Base-by-base conservation (phyloP, 2,797 vertebrate species). In the Alectoris magna region DNA sequence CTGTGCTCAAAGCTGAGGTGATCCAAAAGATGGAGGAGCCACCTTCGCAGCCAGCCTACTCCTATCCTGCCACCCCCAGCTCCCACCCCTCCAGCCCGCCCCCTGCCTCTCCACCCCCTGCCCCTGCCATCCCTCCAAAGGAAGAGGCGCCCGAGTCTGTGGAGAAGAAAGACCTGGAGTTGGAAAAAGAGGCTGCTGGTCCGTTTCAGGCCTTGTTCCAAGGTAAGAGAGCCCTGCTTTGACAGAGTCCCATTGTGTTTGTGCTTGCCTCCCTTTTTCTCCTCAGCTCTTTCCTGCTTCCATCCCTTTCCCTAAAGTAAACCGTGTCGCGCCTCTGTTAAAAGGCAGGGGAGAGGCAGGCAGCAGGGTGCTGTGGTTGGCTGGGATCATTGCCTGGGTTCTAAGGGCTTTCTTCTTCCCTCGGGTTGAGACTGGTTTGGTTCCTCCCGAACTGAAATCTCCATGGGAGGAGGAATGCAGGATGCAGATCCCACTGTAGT, bases 1-100 rank as follows among this genome's bases (percentile, higher is more conserved):
- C 98, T 84, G 94, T 98, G 60, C 98, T 99, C 89, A 99, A 99
- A 98, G 98, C 98, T 44, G 99, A 99, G 94, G 98, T 98, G 49
- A 98, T 98, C 64, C 97, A 98, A 84, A 99, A 98, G 97, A 97
- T 98, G 69, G 98, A 97, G 92, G 98, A 98, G 12, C 96, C 97
- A 70, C 90, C 98, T 70, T 96, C 98, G 53, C 98, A 98, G 12
- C 94, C 97, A 48, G 94, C 98, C 84, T 99, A 98, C 59, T 97
- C 98, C 18, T 98, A 98, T 29, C 98, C 98, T 0, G 98, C 95
- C 96, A 98, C 95, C 22, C 98, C 98, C 97, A 88, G 98, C 96
- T 69, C 98, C 69, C 99, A 98, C 55, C 98, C 98, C 2, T 97
- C 98, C 56, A 98, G 98, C n/a, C 98, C 98, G 0, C 98, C 98